Evolutionary conservation across 2,113 vertebrate species (phyloP).

Genomic region (Caretta caretta): DNA sequence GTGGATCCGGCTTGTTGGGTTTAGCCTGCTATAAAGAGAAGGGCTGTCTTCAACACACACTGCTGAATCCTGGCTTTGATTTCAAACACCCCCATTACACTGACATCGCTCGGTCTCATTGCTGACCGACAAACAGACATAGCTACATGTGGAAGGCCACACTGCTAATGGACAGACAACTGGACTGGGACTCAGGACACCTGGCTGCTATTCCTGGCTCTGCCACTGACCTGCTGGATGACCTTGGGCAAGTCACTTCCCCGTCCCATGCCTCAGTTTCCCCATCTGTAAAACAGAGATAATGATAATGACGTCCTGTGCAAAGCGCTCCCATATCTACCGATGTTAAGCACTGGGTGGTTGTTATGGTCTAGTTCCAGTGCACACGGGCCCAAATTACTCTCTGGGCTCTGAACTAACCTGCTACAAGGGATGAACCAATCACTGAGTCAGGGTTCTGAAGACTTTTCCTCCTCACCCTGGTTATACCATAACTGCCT

Average conservation of each 20-base stretch:
- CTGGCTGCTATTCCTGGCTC: background rate
- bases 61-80: background rate
- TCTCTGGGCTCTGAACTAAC: slow-evolving; percentile 42
- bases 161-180: background rate
- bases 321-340: accelerated
- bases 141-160: background rate
- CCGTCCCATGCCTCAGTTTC: accelerated
- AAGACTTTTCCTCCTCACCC: background rate
- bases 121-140: background rate
- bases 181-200: background rate
- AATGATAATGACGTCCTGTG: too few species aligned
- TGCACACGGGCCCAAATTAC: background rate
- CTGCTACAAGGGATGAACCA: slow-evolving; percentile 21
- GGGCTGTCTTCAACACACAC: background rate
- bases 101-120: background rate
- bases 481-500: background rate
- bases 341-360: background rate
- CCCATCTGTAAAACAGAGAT: background rate
- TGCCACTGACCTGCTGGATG: too few species aligned
- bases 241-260: accelerated
- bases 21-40: background rate
- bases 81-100: background rate
- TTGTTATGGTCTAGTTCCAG: background rate
- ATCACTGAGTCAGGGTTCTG: background rate
- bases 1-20: background rate